Base-by-base conservation (phyloP, 2,113 vertebrate species). In the Rhizomys pruinosus region DNA sequence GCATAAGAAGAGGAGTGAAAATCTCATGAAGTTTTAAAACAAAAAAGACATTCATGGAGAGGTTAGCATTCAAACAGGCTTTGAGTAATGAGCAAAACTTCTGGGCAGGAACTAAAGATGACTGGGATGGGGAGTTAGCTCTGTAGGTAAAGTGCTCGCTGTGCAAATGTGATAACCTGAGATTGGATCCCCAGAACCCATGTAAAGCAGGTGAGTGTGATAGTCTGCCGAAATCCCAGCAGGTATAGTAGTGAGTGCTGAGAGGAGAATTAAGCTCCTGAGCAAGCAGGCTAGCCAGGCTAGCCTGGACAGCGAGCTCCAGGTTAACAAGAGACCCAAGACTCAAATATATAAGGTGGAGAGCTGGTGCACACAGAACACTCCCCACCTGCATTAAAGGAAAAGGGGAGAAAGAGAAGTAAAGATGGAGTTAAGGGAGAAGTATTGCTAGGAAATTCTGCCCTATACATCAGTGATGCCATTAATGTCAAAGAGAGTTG, bases 1-100 rank as follows among this genome's bases (percentile, higher is more conserved):
- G 29, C 6, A 1, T 39, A 74, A 64, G 63, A 42, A 66, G 12
- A 90, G 34, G 37, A 68, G 37, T 66, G 44, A 85, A 85, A 72
- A 37, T 69, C 73, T 87, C 63, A 20, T 92, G 32, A 52, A 15
- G 8, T 93, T 76, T 89, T 29, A 87, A 79, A 93, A 84, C 27
- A 77, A 29, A 63, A 32, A 82, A n/a, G 20, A 63, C 55, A 84
- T 94, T 90, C 5, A 12, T 61, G 59, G 39, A 72, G 73, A 59
- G 42, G 22, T 19, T 91, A 15, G 12, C 55, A 6, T 85, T 95
- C 73, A 81, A 94, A 47, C 42, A 13, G 23, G 8, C 47, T 68
- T 90, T 77, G 39, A 64, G 32, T 81, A 39, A 72, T 61, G 34
- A 42, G 3, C 13, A 72, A 57, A 77, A 20, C 57, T 72, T 87